phyloP scores from a whole-genome alignment of 2,888 invertebrate species.

The Caenorhabditis sinica region DNA sequence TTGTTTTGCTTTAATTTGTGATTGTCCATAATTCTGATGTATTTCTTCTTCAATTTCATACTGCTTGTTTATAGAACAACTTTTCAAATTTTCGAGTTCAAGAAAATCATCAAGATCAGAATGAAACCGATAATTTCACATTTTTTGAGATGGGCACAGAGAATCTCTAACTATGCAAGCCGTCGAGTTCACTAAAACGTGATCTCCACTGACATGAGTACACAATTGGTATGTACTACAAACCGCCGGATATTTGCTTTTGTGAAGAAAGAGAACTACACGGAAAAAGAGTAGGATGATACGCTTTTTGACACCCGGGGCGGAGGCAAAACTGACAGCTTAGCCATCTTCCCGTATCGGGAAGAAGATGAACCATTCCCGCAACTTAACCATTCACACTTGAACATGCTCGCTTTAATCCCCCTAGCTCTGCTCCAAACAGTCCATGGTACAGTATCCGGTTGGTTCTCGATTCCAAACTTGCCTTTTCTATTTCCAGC shows the following conservation, averaged over 20 bases:
- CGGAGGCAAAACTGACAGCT: conserved; percentile 43
- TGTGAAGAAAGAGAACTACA: conserved; percentile 44
- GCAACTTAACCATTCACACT: neutral
- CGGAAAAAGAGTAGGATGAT: conserved; percentile 62
- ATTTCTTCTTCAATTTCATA: neutral
- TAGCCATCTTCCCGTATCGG: conserved; percentile 36
- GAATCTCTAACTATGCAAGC: conserved; percentile 50
- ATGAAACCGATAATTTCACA: conserved; percentile 41
- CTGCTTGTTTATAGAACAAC: too few relatives aligned
- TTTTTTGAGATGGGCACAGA: conserved; percentile 23
- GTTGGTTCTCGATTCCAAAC: conserved; percentile 13
- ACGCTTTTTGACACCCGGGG: conserved; percentile 70
- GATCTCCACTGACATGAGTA: conserved; percentile 63
- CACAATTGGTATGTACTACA: conserved; percentile 66
- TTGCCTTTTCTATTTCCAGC: conserved; percentile 56
- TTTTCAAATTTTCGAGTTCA: too few relatives aligned
- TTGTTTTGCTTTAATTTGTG: conserved; percentile 42
- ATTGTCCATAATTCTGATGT: conserved; percentile 1
- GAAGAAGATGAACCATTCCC: conserved; percentile 29
- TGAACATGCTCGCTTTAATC: conserved; percentile 46
- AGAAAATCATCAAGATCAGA: conserved; percentile 10
- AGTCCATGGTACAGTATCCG: conserved; percentile 53
- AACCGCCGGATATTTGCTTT: conserved; percentile 60
- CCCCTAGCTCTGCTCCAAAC: conserved; percentile 35
- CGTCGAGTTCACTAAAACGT: conserved; percentile 60